phyloP scores from a whole-genome alignment of 2,113 vertebrate genomes.

The Sebastes schlegelii region DNA sequence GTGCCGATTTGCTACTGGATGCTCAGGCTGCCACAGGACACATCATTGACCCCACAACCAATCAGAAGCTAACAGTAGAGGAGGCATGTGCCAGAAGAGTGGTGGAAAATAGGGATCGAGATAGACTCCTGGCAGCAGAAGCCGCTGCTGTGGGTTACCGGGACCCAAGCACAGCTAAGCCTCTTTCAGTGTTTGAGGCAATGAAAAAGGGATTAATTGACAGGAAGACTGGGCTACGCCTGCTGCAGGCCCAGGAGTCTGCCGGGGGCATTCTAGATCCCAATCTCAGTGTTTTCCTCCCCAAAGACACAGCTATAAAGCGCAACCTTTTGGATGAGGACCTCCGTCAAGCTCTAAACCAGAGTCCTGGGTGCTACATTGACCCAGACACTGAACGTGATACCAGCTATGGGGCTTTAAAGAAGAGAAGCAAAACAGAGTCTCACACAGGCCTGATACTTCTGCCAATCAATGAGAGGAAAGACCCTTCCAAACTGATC shows the following conservation, averaged over 20 bases:
- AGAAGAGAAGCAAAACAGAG: constrained; percentile 86
- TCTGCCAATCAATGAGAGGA: constrained; percentile 79
- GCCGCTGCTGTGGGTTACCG: constrained; percentile 89
- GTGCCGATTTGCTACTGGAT: constrained; percentile 72
- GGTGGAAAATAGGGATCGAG: constrained; percentile 87
- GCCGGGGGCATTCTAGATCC: constrained; percentile 93
- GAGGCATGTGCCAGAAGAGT: constrained; percentile 87
- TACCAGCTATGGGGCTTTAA: constrained; percentile 86
- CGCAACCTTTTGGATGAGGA: constrained; percentile 90
- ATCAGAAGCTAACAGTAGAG: constrained; percentile 87
- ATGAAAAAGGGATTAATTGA: constrained; percentile 87
- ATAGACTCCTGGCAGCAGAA: constrained; percentile 90
- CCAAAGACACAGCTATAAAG: constrained; percentile 90
- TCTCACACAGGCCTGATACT: constrained; percentile 85
- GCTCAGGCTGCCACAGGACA: constrained; percentile 93
- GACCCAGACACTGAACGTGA: constrained; percentile 57
- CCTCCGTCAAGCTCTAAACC: constrained; percentile 84
- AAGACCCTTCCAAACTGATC: constrained; percentile 88
- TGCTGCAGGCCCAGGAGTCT: constrained; percentile 92
- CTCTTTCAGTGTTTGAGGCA: constrained; percentile 88
- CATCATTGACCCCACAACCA: constrained; percentile 88
- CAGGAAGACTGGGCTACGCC: constrained; percentile 86
- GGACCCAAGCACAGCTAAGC: constrained; percentile 87
- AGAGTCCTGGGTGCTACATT: constrained; percentile 70
- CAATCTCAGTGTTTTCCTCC: constrained; percentile 90